Conservation (phyloP, 2,888 invertebrate species). For the Harpagoxenus sublaevis region DNA sequence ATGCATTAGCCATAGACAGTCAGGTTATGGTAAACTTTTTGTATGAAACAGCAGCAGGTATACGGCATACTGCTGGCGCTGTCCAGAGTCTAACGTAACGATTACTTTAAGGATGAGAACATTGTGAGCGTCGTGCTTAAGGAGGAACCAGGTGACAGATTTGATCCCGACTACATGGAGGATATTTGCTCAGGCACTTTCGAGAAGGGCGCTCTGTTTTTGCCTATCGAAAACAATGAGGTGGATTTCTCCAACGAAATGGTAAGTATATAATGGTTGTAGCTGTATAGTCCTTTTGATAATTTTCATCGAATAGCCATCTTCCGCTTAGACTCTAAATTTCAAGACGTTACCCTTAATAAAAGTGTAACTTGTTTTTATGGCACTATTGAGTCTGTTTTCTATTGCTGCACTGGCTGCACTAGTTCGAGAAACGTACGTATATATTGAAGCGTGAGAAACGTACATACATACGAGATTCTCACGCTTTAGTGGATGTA, state of each 20-base stretch:
- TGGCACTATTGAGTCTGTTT: neutral
- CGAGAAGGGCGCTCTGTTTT: slow-evolving; percentile 81
- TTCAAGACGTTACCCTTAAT: neutral
- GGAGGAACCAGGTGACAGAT: slow-evolving; percentile 82
- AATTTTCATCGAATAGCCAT: neutral
- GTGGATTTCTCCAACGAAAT: slow-evolving; percentile 84
- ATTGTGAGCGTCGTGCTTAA: slow-evolving; percentile 83
- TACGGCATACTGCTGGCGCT: slow-evolving; percentile 65
- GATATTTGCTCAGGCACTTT: slow-evolving; percentile 84
- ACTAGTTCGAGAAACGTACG: too few relatives aligned
- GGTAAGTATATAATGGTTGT: slow-evolving; percentile 73
- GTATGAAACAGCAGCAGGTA: slow-evolving; percentile 75
- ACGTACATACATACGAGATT: too few relatives aligned
- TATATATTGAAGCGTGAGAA: too few relatives aligned
- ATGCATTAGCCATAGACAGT: slow-evolving; percentile 80
- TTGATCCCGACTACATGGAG: slow-evolving; percentile 84
- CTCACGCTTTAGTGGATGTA: too few relatives aligned
- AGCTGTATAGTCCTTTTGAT: neutral
- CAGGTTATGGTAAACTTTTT: slow-evolving; percentile 83
- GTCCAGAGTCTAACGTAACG: slow-evolving; percentile 74
- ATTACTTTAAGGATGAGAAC: slow-evolving; percentile 83
- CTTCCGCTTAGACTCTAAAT: neutral
- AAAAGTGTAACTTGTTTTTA: neutral
- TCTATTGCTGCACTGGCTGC: too few relatives aligned
- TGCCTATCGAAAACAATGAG: slow-evolving; percentile 83